These are phyloP conservation scores for Andricus grossulariae DNA, from an alignment of 1,140 invertebrate genomes.

Conservation along the genomic window DNA sequence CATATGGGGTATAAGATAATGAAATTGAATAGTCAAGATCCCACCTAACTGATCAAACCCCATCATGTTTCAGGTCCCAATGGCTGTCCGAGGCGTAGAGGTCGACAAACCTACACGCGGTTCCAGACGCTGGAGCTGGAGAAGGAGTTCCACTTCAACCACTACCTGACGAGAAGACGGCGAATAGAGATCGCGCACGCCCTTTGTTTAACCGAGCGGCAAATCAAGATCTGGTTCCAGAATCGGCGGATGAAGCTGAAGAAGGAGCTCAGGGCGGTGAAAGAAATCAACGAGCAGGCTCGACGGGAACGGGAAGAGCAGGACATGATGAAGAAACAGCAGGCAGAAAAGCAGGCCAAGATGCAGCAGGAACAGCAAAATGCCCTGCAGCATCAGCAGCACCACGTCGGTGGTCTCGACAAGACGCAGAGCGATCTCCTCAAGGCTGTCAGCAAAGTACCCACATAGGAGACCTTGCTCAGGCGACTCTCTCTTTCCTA, in stretches of 20 bases:
- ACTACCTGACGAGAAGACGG: constrained; percentile 95
- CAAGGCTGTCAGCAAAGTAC: constrained; percentile 81
- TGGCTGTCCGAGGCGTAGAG: constrained; percentile 94
- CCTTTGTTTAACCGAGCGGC: constrained; percentile 95
- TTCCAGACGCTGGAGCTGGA: constrained; percentile 96
- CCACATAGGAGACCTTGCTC: constrained; percentile 77
- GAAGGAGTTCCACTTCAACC: constrained; percentile 99
- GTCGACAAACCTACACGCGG: constrained; percentile 96
- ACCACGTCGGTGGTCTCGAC: constrained; percentile 80
- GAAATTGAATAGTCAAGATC: background rate
- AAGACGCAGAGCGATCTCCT: constrained; percentile 81
- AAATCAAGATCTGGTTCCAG: constrained; percentile 99
- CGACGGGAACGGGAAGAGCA: constrained; percentile 92
- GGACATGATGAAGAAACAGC: constrained; percentile 92
- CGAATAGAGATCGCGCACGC: constrained; percentile 98
- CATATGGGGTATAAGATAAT: background rate
- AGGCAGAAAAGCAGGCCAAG: constrained; percentile 89
- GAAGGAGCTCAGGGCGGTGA: constrained; percentile 94
- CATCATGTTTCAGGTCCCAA: constrained; percentile 90
- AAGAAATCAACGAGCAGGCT: constrained; percentile 96
- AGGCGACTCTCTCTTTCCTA: constrained; percentile 64
- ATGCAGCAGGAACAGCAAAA: constrained; percentile 78
- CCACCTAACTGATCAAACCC: constrained; percentile 21
- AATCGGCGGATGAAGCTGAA: constrained; percentile 99
- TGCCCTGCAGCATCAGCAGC: constrained; percentile 80